Base-by-base conservation (phyloP, 1,140 invertebrate species). In the Sitophilus oryzae region DNA sequence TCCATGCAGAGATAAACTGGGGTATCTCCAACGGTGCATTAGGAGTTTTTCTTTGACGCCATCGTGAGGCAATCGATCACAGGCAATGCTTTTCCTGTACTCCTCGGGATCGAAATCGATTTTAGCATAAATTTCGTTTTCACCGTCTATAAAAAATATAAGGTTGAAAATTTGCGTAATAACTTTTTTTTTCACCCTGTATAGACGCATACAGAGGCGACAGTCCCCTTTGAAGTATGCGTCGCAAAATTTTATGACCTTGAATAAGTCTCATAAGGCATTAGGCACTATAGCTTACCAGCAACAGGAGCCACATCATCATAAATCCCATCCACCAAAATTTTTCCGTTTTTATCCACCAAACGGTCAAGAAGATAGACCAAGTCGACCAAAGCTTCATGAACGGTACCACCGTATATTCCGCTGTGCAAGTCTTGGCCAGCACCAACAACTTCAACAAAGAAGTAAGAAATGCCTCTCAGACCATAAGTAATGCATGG, bases 401-500 rank as follows among this genome's bases (percentile, higher is more conserved):
- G 79, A 61, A 93, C 85, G 50, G 86, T 85, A 21, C 96, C 96
- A 16, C 96, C 96, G 77, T 86, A 97, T 2, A 92, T 83, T 21
- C 96, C 96, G 71, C 93, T 96, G 70, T 98, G 96, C 11, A 99
- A 73, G 78, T 99, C 96, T 46, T 57, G 48, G 5, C 23, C 72
- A 5, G 93, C 85, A 75, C 94, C 94, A 67, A 85, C 80, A 18
- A 99, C 79, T 76, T 98, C 92, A 22, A 97, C 66, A 63, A 81
- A 82, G 69, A 96, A 99, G 69, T 96, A 98, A 67, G 86, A 92
- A 36, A 98, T 81, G 11, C 96, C 96, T 64, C 94, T 79, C 0
- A 98, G 79, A 3, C 96, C 96, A 76, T 98, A 98, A 1, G 95
- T 98, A 35, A 99, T 82, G 71, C 96, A 99, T 0, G 96, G 96